phyloP scores from a whole-genome alignment of 1,140 invertebrate species.

The Brachionus rubens region DNA sequence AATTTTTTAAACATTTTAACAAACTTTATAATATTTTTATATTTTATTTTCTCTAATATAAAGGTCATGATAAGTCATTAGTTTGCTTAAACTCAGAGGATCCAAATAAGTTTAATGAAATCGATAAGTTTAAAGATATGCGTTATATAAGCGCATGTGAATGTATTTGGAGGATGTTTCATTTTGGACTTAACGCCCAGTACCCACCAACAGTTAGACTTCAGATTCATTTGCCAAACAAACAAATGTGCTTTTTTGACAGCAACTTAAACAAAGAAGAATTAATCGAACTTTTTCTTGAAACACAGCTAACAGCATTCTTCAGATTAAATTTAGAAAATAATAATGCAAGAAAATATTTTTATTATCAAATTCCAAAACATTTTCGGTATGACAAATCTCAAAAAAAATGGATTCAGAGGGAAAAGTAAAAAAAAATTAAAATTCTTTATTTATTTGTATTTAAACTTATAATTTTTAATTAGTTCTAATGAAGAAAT shows the following conservation, averaged over 20 bases:
- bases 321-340: too few species aligned
- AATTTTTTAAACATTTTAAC: slow-evolving; percentile 14
- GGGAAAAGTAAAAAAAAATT: neutral
- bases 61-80: neutral
- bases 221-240: slow-evolving; percentile 43
- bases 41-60: neutral
- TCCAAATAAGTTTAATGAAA: slow-evolving; percentile 36
- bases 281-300: neutral
- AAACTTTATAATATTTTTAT: too few species aligned
- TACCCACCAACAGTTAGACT: slow-evolving; percentile 14
- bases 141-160: slow-evolving; percentile 47
- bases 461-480: neutral
- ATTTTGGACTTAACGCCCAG: slow-evolving; percentile 5
- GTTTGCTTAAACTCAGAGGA: neutral
- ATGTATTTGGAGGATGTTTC: slow-evolving; percentile 23
- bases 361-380: neutral
- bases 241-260: slow-evolving; percentile 19
- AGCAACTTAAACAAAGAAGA: neutral
- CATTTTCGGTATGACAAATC: neutral
- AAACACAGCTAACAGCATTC: neutral
- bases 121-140: slow-evolving; percentile 38
- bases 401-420: neutral
- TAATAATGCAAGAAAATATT: neutral
- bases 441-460: neutral
- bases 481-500: neutral